Evolutionary conservation across 2,797 vertebrate species (phyloP).

Genomic region (Toxotes lorentzi): DNA sequence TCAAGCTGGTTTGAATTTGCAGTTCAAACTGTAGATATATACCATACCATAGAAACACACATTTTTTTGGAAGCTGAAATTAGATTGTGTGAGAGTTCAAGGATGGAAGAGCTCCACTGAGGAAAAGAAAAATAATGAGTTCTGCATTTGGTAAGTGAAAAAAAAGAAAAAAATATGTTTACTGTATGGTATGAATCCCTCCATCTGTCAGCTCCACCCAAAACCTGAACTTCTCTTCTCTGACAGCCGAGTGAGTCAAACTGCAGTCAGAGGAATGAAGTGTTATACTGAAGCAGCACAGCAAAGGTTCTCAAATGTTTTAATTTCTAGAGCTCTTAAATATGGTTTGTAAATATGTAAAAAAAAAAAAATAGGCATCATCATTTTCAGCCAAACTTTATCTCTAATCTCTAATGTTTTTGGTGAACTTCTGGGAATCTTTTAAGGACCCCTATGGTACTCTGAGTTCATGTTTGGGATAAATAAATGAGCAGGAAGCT

Average conservation of each 20-base stretch:
- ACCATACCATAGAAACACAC: not conserved
- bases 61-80: conserved; percentile 1
- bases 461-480: not conserved
- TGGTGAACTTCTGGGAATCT: conserved; percentile 21
- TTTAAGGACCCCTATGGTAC: too few species aligned
- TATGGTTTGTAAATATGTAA: not conserved
- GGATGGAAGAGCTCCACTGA: conserved; percentile 28
- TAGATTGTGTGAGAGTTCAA: conserved; percentile 45
- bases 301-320: not conserved
- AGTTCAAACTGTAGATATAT: conserved; percentile 7
- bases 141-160: conserved; percentile 49
- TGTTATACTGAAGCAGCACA: not conserved
- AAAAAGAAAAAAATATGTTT: conserved; percentile 66
- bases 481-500: not conserved
- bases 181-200: conserved; percentile 65
- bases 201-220: conserved; percentile 72
- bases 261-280: conserved; percentile 37
- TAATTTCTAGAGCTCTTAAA: not conserved
- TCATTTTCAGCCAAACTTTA: conserved; percentile 1
- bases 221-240: conserved; percentile 59
- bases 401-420: not conserved
- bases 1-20: conserved; percentile 1
- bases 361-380: not conserved
- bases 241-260: conserved; percentile 34
- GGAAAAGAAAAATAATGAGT: conserved; percentile 39